Evolutionary conservation across 1,140 invertebrate genomes (phyloP).

Genomic region (Protaetia brevitarsis): DNA sequence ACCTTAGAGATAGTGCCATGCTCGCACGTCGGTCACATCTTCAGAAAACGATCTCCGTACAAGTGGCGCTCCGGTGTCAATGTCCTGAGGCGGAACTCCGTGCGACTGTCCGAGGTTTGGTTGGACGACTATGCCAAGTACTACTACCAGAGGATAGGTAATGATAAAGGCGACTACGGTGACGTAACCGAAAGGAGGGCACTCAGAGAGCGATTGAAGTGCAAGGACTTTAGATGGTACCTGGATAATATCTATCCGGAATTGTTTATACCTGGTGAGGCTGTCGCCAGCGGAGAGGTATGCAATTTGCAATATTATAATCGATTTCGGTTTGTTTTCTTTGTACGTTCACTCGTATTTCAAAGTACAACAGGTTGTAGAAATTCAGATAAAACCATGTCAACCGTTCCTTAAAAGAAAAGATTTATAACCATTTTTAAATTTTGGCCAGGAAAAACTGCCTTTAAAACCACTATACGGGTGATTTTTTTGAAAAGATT

Average conservation of each 20-base stretch:
- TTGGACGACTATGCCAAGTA: constrained; percentile 98
- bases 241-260: constrained; percentile 97
- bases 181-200: constrained; percentile 77
- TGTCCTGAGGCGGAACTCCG: constrained; percentile 93
- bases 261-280: constrained; percentile 93
- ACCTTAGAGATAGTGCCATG: constrained; percentile 94
- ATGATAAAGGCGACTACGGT: constrained; percentile 94
- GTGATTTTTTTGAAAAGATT: no score
- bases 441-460: no score
- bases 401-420: no score
- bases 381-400: no score
- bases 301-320: no score
- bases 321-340: no score
- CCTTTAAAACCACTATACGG: no score
- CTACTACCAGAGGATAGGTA: constrained; percentile 92
- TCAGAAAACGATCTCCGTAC: constrained; percentile 89
- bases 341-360: no score
- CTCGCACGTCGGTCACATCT: constrained; percentile 97
- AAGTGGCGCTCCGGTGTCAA: constrained; percentile 92
- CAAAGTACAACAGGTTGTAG: no score
- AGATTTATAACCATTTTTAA: no score
- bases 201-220: constrained; percentile 75
- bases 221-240: constrained; percentile 98
- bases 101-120: constrained; percentile 78
- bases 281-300: constrained; percentile 96